Conservation (phyloP, 2,888 invertebrate genomes). For the Philereme vetulata region DNA sequence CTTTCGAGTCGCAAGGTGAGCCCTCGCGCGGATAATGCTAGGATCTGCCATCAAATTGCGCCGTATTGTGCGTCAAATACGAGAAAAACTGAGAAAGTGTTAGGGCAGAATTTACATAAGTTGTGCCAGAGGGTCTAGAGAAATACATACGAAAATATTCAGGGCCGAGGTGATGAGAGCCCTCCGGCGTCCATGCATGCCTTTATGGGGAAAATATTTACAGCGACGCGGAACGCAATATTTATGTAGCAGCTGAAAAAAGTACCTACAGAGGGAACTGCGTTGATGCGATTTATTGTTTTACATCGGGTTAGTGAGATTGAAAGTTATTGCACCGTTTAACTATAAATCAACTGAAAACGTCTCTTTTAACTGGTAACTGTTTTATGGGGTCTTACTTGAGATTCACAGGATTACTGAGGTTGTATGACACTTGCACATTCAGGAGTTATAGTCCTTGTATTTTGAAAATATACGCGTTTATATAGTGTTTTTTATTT, state of each 20-base stretch:
- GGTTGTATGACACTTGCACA: conserved; percentile 10
- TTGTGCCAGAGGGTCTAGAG: conserved; percentile 78
- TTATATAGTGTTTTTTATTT: not conserved
- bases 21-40: conserved; percentile 71
- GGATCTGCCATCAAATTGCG: conserved; percentile 77
- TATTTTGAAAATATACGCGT: not conserved
- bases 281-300: conserved; percentile 64
- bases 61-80: conserved; percentile 78
- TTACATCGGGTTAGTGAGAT: conserved; percentile 58
- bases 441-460: not conserved
- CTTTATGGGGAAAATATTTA: conserved; percentile 79
- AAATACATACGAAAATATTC: conserved; percentile 78
- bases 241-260: conserved; percentile 69
- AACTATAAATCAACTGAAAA: conserved; percentile 27
- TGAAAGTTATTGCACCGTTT: conserved; percentile 51
- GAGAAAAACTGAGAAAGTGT: conserved; percentile 81
- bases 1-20: conserved; percentile 55
- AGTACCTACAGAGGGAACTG: conserved; percentile 54
- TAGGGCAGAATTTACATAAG: conserved; percentile 81
- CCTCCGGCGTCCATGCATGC: conserved; percentile 73
- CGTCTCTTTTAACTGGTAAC: conserved; percentile 20
- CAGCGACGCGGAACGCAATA: conserved; percentile 68
- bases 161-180: conserved; percentile 78
- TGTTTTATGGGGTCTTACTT: conserved; percentile 18
- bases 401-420: conserved; percentile 17